Evolutionary conservation across 2,797 vertebrate genomes (phyloP).

Genomic region (Malacoraja senta): DNA sequence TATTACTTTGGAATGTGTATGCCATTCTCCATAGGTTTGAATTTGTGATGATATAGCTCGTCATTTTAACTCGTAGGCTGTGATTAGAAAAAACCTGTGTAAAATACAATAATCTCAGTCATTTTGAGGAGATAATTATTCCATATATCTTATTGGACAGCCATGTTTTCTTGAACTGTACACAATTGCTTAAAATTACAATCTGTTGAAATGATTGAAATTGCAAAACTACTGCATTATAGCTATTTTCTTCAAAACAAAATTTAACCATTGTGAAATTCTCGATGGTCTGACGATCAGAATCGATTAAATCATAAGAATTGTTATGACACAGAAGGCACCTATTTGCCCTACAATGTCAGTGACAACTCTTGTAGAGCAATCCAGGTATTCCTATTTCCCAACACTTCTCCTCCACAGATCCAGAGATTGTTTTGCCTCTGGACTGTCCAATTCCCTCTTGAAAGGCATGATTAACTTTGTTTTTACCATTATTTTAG

Average conservation of each 20-base stretch:
- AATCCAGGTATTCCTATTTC: too few species aligned
- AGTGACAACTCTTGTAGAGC: too few species aligned
- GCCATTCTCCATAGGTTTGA: background rate
- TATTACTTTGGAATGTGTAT: background rate
- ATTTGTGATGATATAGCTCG: background rate
- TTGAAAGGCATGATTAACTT: too few species aligned
- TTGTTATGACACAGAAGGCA: too few species aligned
- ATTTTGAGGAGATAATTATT: background rate
- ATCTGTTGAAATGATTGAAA: background rate
- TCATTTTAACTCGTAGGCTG: background rate
- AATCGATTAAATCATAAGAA: too few species aligned
- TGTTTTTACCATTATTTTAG: too few species aligned
- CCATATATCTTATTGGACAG: background rate
- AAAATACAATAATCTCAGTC: background rate
- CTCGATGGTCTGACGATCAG: background rate
- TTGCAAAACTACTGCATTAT: background rate
- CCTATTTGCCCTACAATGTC: too few species aligned
- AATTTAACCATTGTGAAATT: background rate
- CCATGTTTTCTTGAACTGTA: background rate
- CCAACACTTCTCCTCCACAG: too few species aligned
- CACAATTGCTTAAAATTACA: background rate
- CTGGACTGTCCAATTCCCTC: too few species aligned
- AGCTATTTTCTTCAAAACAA: background rate
- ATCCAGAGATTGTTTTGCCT: too few species aligned
- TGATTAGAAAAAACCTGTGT: background rate